Evolutionary conservation across 2,113 vertebrate genomes (phyloP).

Genomic region (Clupea harengus): DNA sequence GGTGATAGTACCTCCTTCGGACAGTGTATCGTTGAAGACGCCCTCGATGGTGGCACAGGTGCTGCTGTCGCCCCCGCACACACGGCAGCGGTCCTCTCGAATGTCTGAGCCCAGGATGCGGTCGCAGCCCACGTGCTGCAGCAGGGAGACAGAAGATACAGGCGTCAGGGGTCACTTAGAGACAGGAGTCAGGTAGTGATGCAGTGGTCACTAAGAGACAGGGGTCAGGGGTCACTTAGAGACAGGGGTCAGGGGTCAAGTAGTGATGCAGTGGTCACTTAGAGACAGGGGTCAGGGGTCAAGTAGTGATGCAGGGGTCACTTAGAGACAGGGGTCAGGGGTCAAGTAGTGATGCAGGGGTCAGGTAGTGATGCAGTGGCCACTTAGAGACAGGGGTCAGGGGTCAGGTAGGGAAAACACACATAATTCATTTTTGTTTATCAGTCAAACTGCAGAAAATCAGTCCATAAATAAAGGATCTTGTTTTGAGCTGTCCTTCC

Average conservation of each 20-base stretch:
- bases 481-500: neutral
- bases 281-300: neutral
- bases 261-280: conserved; percentile 45
- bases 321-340: neutral
- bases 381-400: conserved; percentile 20
- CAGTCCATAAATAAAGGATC: neutral
- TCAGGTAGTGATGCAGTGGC: too few species aligned
- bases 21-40: conserved; percentile 83
- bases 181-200: neutral
- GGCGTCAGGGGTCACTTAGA: conserved; percentile 36
- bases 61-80: conserved; percentile 90
- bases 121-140: conserved; percentile 94
- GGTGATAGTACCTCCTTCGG: conserved; percentile 79
- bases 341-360: neutral
- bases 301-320: too few species aligned
- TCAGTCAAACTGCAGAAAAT: neutral
- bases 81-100: conserved; percentile 89
- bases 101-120: conserved; percentile 88
- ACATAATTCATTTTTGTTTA: conserved; percentile 4
- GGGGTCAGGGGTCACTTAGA: conserved; percentile 38
- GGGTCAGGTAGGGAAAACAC: too few species aligned
- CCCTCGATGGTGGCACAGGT: conserved; percentile 89
- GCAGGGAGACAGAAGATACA: neutral
- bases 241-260: neutral
- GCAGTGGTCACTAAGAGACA: too few species aligned